Conservation (phyloP, 2,797 vertebrate genomes). For the Lepus oiostolus region DNA sequence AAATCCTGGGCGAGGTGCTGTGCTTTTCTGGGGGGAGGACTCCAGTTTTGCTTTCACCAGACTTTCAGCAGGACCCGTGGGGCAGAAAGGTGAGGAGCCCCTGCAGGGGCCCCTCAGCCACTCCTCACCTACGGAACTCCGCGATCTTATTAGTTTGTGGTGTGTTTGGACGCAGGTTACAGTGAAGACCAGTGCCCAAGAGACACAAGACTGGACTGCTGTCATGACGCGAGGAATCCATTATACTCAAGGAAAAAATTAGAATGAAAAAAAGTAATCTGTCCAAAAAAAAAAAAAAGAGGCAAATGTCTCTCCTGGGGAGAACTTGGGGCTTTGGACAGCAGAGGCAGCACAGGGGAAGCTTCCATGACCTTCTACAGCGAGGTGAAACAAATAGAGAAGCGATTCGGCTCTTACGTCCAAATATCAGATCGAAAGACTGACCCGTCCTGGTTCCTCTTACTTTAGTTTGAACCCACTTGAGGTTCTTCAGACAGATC, state of each 20-base stretch:
- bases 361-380: too few relatives aligned
- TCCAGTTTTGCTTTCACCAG: conserved; percentile 24
- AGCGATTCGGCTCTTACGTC: conserved; percentile 97
- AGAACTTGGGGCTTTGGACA: too few relatives aligned
- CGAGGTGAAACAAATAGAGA: conserved; percentile 88
- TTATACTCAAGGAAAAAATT: conserved; percentile 44
- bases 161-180: conserved; percentile 37
- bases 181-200: not conserved
- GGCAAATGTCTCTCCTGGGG: too few relatives aligned
- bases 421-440: conserved; percentile 97
- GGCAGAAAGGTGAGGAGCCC: not conserved
- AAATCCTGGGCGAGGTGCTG: not conserved
- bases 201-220: conserved; percentile 15
- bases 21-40: conserved; percentile 4
- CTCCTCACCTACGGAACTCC: conserved; percentile 30
- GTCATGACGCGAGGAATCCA: conserved; percentile 11
- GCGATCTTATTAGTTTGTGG: conserved; percentile 8
- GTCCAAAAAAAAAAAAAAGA: not conserved
- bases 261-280: conserved; percentile 10
- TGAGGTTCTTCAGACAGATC: conserved; percentile 97
- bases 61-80: not conserved
- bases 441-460: conserved; percentile 95
- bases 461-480: conserved; percentile 98
- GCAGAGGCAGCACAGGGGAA: too few relatives aligned
- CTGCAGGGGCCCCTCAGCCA: not conserved